Evolutionary conservation across 2,113 vertebrate species (phyloP).

Genomic region (Hippoglossus stenolepis): DNA sequence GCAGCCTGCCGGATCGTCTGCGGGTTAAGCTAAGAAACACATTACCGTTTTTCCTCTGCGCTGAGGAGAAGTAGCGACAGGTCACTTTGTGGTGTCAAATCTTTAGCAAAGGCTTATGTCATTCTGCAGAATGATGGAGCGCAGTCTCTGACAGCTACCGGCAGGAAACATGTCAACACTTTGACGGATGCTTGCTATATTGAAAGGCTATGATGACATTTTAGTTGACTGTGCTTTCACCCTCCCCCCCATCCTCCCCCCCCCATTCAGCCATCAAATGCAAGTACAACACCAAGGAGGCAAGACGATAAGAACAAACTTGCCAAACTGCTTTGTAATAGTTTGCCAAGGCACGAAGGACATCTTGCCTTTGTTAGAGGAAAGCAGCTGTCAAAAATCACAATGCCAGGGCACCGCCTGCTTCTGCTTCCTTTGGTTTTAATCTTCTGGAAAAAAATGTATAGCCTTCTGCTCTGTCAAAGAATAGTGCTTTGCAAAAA

Average conservation of each 20-base stretch:
- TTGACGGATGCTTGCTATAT: slow-evolving; percentile 73
- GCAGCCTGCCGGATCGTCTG: slow-evolving; percentile 48
- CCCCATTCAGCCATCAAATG: slow-evolving; percentile 49
- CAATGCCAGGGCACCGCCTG: slow-evolving; percentile 23
- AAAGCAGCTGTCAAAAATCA: slow-evolving; percentile 69
- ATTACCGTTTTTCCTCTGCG: slow-evolving; percentile 43
- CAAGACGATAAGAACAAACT: slow-evolving; percentile 68
- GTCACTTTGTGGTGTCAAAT: slow-evolving; percentile 75
- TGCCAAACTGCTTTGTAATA: slow-evolving; percentile 60
- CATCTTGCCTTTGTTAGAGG: slow-evolving; percentile 64
- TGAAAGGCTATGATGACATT: slow-evolving; percentile 75
- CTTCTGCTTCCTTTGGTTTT: slow-evolving; percentile 15
- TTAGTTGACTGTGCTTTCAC: slow-evolving; percentile 73
- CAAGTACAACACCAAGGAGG: slow-evolving; percentile 55
- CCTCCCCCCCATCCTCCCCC: slow-evolving; percentile 25
- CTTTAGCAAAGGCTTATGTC: slow-evolving; percentile 72
- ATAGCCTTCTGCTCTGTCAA: slow-evolving; percentile 22
- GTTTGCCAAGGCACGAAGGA: slow-evolving; percentile 63
- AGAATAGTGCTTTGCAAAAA: slow-evolving; percentile 29
- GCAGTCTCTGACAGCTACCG: slow-evolving; percentile 71
- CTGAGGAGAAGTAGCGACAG: slow-evolving; percentile 44
- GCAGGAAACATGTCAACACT: slow-evolving; percentile 74
- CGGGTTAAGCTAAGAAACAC: slow-evolving; percentile 70
- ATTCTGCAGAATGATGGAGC: slow-evolving; percentile 64
- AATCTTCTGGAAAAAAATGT: slow-evolving; percentile 10